These are phyloP conservation scores for Stegodyphus mimosarum DNA, from an alignment of 1,140 invertebrate genomes.

Conservation along the genomic window DNA sequence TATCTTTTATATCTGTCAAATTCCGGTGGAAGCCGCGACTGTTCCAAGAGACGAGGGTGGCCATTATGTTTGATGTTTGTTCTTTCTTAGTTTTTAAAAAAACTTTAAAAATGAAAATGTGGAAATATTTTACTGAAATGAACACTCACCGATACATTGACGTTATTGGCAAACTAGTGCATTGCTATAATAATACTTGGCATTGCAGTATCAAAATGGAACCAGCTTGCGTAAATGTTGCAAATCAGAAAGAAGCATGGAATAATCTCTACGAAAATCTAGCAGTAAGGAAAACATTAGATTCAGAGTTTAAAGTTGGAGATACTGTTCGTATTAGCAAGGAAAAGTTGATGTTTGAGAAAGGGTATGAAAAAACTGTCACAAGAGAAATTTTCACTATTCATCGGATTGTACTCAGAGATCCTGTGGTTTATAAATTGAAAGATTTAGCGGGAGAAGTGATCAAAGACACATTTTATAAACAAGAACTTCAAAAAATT, in stretches of 20 bases:
- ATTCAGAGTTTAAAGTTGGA: slow-evolving; percentile 64
- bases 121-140: slow-evolving; percentile 67
- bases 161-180: slow-evolving; percentile 66
- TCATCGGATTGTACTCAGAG: not conserved
- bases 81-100: too few species aligned
- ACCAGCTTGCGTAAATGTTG: slow-evolving; percentile 66
- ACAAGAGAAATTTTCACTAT: slow-evolving; percentile 57
- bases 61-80: too few species aligned
- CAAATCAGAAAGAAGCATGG: slow-evolving; percentile 63
- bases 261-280: slow-evolving; percentile 46
- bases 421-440: slow-evolving; percentile 34
- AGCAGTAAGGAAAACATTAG: not conserved
- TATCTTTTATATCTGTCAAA: too few species aligned
- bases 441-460: slow-evolving; percentile 20
- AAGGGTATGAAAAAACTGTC: slow-evolving; percentile 46
- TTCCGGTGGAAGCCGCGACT: too few species aligned
- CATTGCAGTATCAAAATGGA: slow-evolving; percentile 68
- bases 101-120: slow-evolving; percentile 70
- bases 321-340: slow-evolving; percentile 63
- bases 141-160: slow-evolving; percentile 68
- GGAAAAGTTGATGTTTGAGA: slow-evolving; percentile 51
- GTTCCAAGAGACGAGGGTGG: too few species aligned
- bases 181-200: slow-evolving; percentile 68
- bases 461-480: slow-evolving; percentile 53
- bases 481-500: slow-evolving; percentile 30